Percentiles rank a stretch among this genome's conserved stretches.
These are phyloP conservation scores for Thaleichthys pacificus DNA, from an alignment of 2,797 vertebrate genomes.

Conservation along the genomic window DNA sequence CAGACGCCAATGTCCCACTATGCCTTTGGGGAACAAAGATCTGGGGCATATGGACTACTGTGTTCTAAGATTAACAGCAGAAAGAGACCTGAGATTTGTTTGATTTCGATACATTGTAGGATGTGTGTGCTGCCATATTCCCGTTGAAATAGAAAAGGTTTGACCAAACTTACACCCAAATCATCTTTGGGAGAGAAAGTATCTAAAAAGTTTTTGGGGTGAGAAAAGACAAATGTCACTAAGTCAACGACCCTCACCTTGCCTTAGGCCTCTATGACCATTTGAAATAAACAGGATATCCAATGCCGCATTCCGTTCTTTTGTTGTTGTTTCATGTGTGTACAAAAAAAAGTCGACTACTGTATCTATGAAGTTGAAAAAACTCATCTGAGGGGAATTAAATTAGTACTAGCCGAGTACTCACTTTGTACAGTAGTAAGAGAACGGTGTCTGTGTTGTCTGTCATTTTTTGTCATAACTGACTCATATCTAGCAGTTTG, in stretches of 20 bases:
- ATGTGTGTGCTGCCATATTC: slow-evolving; percentile 26
- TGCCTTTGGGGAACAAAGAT: slow-evolving; percentile 65
- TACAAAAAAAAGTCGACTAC: slow-evolving; percentile 27
- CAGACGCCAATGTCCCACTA: slow-evolving; percentile 23
- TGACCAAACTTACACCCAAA: slow-evolving; percentile 30
- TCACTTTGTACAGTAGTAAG: slow-evolving; percentile 43
- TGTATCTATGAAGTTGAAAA: slow-evolving; percentile 43
- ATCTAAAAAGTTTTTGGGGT: neutral
- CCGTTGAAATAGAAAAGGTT: slow-evolving; percentile 52
- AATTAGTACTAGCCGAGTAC: slow-evolving; percentile 29
- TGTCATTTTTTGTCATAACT: slow-evolving; percentile 10
- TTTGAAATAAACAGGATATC: slow-evolving; percentile 17
- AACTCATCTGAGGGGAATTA: slow-evolving; percentile 8
- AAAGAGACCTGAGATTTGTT: slow-evolving; percentile 62
- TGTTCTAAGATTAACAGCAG: slow-evolving; percentile 48
- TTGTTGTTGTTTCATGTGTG: slow-evolving; percentile 39
- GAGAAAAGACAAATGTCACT: neutral
- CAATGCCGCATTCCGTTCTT: slow-evolving; percentile 51
- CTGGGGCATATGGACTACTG: slow-evolving; percentile 15
- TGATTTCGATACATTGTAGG: slow-evolving; percentile 58
- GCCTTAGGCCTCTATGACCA: slow-evolving; percentile 34
- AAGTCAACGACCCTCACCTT: slow-evolving; percentile 17
- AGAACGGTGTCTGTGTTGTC: slow-evolving; percentile 12
- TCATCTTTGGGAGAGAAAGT: slow-evolving; percentile 37
- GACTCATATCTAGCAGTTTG: slow-evolving; percentile 23